Evolutionary conservation across 1,140 invertebrate species (phyloP), one percentile per base, ranked within the genome.

Genomic region (Manduca sexta): DNA sequence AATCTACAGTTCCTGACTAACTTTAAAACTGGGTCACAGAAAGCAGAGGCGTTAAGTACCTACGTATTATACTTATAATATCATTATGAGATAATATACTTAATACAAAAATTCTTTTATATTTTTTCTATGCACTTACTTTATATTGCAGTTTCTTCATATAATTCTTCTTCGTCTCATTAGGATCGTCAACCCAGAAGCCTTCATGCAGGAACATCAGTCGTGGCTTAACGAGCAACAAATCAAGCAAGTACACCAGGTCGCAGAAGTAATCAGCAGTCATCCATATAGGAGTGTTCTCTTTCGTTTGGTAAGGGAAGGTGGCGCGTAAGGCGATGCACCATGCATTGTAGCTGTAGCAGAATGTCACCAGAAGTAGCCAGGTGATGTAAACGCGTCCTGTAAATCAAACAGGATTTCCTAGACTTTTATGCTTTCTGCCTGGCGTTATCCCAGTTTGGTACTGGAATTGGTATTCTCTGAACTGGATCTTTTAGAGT

Each of bases 261-360:
- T 98, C 97, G 45, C 91, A 91, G 45, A 92, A 74, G 71, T 93
- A 95, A 74, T 98, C 97, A 3, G 90, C 86, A 3, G 88, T 73
- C 64, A 97, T 87, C 95, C 96, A 98, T 11, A 87, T 81, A 0
- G 82, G 69, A 0, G 90, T 84, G 75, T 95, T 96, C 35, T 89
- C 81, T 2, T 84, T 63, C 1, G 91, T 93, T 75, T 96, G 94
- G 80, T 94, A 95, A 0, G 93, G 93, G 77, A 98, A 98, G 0
- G 94, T 90, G 4, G 90, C 90, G 14, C 97, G 86, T 5, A 98
- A 80, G 0, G 95, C 93, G 37, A 98, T 95, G 3, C 92, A 91
- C 88, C 93, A 95, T 16, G 92, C 92, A 70, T 98, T 98, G 85
- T 98, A 98, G 30, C 95, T 85, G 68, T 94, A 96, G 46, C 91